A percentile compares a stretch with the other conserved stretches of the same genome.
phyloP scores from a whole-genome alignment of 2,888 invertebrate genomes.

The Tipula confusa region DNA sequence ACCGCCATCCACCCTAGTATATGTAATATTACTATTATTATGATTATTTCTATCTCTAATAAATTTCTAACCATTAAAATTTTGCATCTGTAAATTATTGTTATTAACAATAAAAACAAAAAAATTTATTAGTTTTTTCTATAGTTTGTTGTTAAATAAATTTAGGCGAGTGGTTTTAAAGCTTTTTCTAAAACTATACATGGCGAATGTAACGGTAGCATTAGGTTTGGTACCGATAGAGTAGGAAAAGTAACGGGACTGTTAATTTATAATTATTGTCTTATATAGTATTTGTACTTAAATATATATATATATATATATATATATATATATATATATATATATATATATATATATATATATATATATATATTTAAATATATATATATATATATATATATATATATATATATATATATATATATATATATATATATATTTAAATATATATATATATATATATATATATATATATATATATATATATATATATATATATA shows the following conservation, averaged over 20 bases:
- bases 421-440: no score
- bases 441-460: no score
- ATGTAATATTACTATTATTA: background rate
- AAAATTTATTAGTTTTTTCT: background rate
- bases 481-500: no score
- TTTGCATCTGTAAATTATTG: constrained; percentile 25
- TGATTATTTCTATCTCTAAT: background rate
- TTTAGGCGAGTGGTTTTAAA: constrained; percentile 20
- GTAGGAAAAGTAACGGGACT: background rate
- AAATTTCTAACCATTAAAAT: constrained; percentile 20
- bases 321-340: no score
- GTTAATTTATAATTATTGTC: background rate
- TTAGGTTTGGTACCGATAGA: background rate
- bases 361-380: no score
- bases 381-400: no score
- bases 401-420: no score
- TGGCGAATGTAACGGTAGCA: background rate
- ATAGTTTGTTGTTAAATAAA: constrained; percentile 12
- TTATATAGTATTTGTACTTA: background rate
- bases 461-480: no score
- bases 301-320: no score
- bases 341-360: no score
- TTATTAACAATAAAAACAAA: constrained; percentile 20
- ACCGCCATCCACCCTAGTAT: constrained; percentile 1
- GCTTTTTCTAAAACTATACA: background rate